Conservation (phyloP, 2,888 invertebrate species). For the Sisyra nigra region DNA sequence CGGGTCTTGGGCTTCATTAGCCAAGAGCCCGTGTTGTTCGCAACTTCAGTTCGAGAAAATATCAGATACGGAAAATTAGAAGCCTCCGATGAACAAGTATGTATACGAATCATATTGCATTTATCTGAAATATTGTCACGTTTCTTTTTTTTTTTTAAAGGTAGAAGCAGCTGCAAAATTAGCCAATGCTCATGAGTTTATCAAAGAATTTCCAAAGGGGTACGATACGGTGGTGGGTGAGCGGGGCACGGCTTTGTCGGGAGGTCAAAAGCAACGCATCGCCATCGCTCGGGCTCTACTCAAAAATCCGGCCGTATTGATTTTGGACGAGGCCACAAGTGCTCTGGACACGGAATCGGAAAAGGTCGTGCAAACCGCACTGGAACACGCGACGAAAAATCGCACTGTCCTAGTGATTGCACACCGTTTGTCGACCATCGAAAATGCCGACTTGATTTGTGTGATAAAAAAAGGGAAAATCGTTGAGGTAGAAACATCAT, state of each 20-base stretch:
- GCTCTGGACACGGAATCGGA: constrained; percentile 89
- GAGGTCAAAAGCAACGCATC: constrained; percentile 89
- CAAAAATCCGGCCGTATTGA: constrained; percentile 75
- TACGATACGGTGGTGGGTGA: constrained; percentile 83
- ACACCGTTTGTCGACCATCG: constrained; percentile 81
- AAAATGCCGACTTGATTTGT: constrained; percentile 81
- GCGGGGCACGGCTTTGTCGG: constrained; percentile 79
- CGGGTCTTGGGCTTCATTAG: constrained; percentile 74
- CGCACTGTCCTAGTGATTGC: constrained; percentile 92
- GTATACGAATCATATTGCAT: constrained; percentile 2
- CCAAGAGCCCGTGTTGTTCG: constrained; percentile 90
- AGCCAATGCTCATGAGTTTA: constrained; percentile 89
- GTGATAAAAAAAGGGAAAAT: constrained; percentile 73
- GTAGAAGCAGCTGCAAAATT: constrained; percentile 62
- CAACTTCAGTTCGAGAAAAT: constrained; percentile 81
- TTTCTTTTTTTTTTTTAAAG: constrained; percentile 24
- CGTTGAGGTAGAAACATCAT: constrained; percentile 46
- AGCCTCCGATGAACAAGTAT: constrained; percentile 51
- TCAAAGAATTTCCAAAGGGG: constrained; percentile 60
- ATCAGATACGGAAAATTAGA: constrained; percentile 74
- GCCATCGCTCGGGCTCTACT: constrained; percentile 89
- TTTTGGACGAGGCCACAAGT: constrained; percentile 92
- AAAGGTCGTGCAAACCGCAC: constrained; percentile 72
- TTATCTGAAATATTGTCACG: constrained; percentile 1
- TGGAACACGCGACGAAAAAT: constrained; percentile 68